Evolutionary conservation across 2,113 vertebrate genomes (phyloP).

Genomic region (Montifringilla adamsi): DNA sequence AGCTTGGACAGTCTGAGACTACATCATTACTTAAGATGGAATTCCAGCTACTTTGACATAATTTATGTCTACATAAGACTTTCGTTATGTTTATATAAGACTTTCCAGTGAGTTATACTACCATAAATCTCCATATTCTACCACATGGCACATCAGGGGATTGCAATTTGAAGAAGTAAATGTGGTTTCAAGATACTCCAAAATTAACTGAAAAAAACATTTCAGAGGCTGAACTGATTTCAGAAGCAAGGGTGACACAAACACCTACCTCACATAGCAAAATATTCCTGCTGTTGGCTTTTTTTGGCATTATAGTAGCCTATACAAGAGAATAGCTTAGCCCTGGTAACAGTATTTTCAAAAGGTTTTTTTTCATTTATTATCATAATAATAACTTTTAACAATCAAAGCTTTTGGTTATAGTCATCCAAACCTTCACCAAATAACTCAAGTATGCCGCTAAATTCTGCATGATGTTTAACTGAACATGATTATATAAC

Average conservation of each 20-base stretch:
- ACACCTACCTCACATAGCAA: not conserved
- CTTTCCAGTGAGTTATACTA: not conserved
- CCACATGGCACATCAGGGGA: not conserved
- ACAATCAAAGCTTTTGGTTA: not conserved
- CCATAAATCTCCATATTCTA: not conserved
- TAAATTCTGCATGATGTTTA: not conserved
- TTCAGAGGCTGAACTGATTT: constrained; percentile 1
- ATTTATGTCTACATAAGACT: not conserved
- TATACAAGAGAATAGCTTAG: not conserved
- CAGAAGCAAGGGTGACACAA: not conserved
- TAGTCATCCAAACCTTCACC: not conserved
- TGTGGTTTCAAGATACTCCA: not conserved
- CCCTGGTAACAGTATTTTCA: not conserved
- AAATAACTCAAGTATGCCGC: not conserved
- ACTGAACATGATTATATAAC: not conserved
- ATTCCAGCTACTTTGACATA: not conserved
- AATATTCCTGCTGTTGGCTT: not conserved
- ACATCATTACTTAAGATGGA: not conserved
- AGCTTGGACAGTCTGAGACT: not conserved
- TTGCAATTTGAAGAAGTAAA: not conserved
- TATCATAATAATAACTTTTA: not conserved
- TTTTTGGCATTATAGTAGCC: not conserved
- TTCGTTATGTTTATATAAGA: not conserved
- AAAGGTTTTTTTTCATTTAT: not conserved
- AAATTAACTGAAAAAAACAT: not conserved